A percentile compares a stretch with the other conserved stretches of the same genome.
These are phyloP conservation scores for Agrochola circellaris DNA, from an alignment of 2,888 invertebrate species.

Conservation along the genomic window DNA sequence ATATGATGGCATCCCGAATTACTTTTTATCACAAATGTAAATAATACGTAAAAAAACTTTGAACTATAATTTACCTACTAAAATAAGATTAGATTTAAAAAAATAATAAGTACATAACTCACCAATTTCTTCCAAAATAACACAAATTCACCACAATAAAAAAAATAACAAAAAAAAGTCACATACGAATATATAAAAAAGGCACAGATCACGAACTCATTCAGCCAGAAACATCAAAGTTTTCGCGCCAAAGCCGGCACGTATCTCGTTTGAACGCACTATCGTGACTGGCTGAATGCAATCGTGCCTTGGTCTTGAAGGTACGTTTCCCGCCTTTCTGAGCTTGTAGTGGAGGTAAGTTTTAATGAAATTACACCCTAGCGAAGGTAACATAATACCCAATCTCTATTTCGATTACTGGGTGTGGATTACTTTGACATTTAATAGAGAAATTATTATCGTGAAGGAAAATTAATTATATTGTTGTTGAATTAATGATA, in stretches of 20 bases:
- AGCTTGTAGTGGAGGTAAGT: conserved; percentile 60
- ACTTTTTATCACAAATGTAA: not conserved
- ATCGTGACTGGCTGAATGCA: conserved; percentile 55
- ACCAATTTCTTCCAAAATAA: conserved; percentile 54
- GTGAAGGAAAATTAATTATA: not conserved
- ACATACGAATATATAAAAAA: not conserved
- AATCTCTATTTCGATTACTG: conserved; percentile 27
- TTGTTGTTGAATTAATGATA: not conserved
- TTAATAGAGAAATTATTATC: conserved; percentile 57
- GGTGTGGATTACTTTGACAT: conserved; percentile 58
- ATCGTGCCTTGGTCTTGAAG: conserved; percentile 57
- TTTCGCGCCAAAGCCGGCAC: conserved; percentile 63
- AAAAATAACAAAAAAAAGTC: too few species aligned
- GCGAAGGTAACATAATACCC: conserved; percentile 53
- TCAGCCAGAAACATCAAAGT: conserved; percentile 59
- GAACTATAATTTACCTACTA: not conserved
- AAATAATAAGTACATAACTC: conserved; percentile 14
- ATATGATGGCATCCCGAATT: not conserved
- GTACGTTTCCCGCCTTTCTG: conserved; percentile 55
- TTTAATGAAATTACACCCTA: conserved; percentile 62
- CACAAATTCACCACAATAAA: conserved; percentile 32
- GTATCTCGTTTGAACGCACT: conserved; percentile 57
- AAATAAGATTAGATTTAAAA: not conserved
- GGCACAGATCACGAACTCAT: conserved; percentile 58
- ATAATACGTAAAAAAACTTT: not conserved